A percentile compares a stretch with the other conserved stretches of the same genome.
These are phyloP conservation scores for Lordiphosa andalusiaca DNA, from an alignment of 2,888 invertebrate species.

Conservation along the genomic window DNA sequence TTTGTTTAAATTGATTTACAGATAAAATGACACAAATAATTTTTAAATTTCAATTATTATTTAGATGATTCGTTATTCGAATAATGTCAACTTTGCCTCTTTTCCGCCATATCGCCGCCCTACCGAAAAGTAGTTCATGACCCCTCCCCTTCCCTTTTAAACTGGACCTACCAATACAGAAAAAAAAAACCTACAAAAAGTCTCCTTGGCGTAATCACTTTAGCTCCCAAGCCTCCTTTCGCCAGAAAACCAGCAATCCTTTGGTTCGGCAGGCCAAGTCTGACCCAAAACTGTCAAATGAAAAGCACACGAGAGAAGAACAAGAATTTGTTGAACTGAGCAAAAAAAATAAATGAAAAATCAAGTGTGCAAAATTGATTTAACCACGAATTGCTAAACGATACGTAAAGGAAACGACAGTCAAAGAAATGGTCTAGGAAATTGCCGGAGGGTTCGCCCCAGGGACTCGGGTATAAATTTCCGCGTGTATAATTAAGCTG, in stretches of 20 bases:
- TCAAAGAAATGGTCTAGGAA: conserved; percentile 48
- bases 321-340: too few relatives aligned
- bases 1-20: background rate
- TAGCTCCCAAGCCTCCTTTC: conserved; percentile 40
- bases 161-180: conserved; percentile 19
- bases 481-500: conserved; percentile 78
- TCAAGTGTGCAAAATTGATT: conserved; percentile 65
- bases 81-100: background rate
- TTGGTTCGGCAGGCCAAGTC: conserved; percentile 18
- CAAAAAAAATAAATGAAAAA: conserved; percentile 7
- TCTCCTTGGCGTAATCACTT: conserved; percentile 34
- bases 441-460: conserved; percentile 23
- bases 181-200: conserved; percentile 38
- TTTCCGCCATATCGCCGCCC: too few relatives aligned
- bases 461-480: conserved; percentile 47
- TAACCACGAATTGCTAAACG: conserved; percentile 70
- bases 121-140: background rate
- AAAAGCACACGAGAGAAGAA: conserved; percentile 20
- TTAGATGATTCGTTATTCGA: background rate
- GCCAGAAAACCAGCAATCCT: conserved; percentile 19
- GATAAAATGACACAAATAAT: background rate
- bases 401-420: conserved; percentile 40
- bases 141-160: conserved; percentile 25
- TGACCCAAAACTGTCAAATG: conserved; percentile 65
- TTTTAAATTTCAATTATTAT: background rate